Evolutionary conservation across 2,797 vertebrate species (phyloP), one percentile per base, ranked within the genome.

Genomic region (Phataginus tetradactyla): DNA sequence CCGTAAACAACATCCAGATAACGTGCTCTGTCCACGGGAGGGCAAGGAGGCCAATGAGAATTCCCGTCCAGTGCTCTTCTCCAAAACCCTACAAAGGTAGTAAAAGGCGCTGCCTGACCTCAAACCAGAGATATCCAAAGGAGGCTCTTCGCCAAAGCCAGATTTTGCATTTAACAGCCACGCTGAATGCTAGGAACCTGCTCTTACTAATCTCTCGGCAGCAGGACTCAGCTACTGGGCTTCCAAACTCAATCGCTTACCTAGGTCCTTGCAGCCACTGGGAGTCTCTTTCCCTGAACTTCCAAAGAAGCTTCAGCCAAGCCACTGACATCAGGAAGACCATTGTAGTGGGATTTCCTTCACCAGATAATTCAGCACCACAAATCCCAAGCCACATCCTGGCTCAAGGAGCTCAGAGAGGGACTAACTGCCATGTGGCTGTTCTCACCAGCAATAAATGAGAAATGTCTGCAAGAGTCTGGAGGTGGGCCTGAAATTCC

Each of bases 301-400:
- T 96, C 74, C 11, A 53, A 90, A 74, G 81, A 57, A 51, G 23
- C n/a, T 85, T 87, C 91, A 42, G 68, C 49, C 79, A 80, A 72
- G 34, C 3, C 13, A 13, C 34, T 5, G 13, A 81, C 15, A 63
- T 37, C 78, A 64, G 69, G 25, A 77, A 71, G 66, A 71, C 11
- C 37, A 72, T 84, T 5, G 6, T 0, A 42, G 45, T 57, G 55
- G 64, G 20, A 57, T 88, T 71, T 88, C 77, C 90, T 85, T 61
- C 39, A 42, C 21, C 39, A 92, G 55, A 42, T 37, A 86, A 66
- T 27, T 68, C 42, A 83, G 69, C 27, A 42, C 27, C 18, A 34
- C 34, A 39, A 59, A 59, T 10, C 34, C 49, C 45, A 80, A 87
- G 23, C 15, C 29, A 45, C 7, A 17, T 4, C 5, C n/a, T 14